Conservation (phyloP, 2,113 vertebrate genomes). For the Nothocercus nigrocapillus region DNA sequence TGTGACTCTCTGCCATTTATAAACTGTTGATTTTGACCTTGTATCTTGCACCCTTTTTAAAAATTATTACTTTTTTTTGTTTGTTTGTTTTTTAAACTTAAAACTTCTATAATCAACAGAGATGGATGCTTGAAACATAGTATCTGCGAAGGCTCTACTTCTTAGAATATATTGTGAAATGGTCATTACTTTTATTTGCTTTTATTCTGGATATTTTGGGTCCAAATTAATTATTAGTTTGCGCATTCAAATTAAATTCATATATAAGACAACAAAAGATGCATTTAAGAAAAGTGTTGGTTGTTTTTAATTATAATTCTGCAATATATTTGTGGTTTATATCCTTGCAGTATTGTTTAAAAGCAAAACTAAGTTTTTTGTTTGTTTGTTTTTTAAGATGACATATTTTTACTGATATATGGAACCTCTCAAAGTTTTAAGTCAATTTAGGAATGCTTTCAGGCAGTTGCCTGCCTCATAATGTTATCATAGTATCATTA, state of each 20-base stretch:
- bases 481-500: neutral
- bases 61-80: neutral
- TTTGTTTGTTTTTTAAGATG: no score
- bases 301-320: neutral
- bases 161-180: neutral
- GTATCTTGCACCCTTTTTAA: neutral
- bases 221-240: neutral
- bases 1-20: neutral
- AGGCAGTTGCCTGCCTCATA: neutral
- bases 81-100: neutral
- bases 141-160: neutral
- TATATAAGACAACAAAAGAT: neutral
- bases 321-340: neutral
- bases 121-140: neutral
- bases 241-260: neutral
- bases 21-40: neutral
- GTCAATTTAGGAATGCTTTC: neutral
- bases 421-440: neutral
- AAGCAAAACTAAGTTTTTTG: neutral
- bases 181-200: neutral
- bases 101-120: neutral
- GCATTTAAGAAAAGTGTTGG: neutral
- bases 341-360: neutral
- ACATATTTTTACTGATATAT: neutral
- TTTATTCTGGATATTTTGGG: neutral